Conservation (phyloP, 2,888 invertebrate genomes). For the Ditylenchus weischeri region DNA sequence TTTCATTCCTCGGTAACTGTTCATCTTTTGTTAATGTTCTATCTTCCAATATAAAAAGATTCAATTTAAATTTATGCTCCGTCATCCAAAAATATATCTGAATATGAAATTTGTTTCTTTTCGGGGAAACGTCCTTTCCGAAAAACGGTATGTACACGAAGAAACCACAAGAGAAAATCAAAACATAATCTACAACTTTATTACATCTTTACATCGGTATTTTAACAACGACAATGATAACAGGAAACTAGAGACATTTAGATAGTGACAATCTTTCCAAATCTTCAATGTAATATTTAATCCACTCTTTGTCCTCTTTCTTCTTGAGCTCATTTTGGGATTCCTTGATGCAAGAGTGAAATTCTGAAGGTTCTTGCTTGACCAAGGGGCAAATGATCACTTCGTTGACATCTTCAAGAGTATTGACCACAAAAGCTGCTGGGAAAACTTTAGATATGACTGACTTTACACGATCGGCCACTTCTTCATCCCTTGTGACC, state of each 20-base stretch:
- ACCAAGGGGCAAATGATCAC: conserved; percentile 31
- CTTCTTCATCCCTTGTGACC: conserved; percentile 47
- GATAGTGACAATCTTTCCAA: conserved; percentile 2
- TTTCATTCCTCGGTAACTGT: too few species aligned
- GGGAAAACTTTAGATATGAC: conserved; percentile 27
- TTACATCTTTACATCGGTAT: not conserved
- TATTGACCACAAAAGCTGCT: conserved; percentile 17
- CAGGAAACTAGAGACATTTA: not conserved
- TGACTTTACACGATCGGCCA: conserved; percentile 33
- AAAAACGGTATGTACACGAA: too few species aligned
- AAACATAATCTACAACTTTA: not conserved
- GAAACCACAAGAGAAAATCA: too few species aligned
- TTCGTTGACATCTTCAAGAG: conserved; percentile 48
- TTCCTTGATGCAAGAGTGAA: not conserved
- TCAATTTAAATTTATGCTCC: too few species aligned
- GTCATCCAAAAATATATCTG: too few species aligned
- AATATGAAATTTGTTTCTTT: too few species aligned
- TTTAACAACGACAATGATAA: not conserved
- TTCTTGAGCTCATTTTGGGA: too few species aligned
- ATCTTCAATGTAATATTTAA: conserved; percentile 3
- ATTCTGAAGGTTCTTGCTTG: not conserved
- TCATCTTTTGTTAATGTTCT: too few species aligned
- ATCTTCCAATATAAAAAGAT: too few species aligned
- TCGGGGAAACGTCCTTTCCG: too few species aligned
- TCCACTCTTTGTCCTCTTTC: conserved; percentile 11